These are phyloP conservation scores for human DNA, from an alignment of 2,113 vertebrate species.

Conservation along the genomic window GRCh38 chr2:55878001-55878500, in stretches of 20 bases:
- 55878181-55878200: background rate
- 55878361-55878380: slow-evolving; percentile 41
- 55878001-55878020: background rate
- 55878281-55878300: background rate
- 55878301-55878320: background rate
- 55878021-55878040: background rate
- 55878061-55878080: background rate
- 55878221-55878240: background rate
- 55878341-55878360: slow-evolving; percentile 34
- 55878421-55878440: background rate
- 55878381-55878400: slow-evolving; percentile 5
- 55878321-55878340: background rate
- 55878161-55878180: background rate
- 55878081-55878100: background rate
- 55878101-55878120: slow-evolving; percentile 39
- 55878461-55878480: slow-evolving; percentile 56
- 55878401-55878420: slow-evolving; percentile 20
- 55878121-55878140: background rate
- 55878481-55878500: slow-evolving; percentile 36
- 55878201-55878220: background rate
- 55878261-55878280: background rate
- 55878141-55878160: background rate
- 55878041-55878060: background rate
- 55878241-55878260: background rate
- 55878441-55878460: background rate